phyloP scores from a whole-genome alignment of 2,797 vertebrate species.

The Siniperca obscura region DNA sequence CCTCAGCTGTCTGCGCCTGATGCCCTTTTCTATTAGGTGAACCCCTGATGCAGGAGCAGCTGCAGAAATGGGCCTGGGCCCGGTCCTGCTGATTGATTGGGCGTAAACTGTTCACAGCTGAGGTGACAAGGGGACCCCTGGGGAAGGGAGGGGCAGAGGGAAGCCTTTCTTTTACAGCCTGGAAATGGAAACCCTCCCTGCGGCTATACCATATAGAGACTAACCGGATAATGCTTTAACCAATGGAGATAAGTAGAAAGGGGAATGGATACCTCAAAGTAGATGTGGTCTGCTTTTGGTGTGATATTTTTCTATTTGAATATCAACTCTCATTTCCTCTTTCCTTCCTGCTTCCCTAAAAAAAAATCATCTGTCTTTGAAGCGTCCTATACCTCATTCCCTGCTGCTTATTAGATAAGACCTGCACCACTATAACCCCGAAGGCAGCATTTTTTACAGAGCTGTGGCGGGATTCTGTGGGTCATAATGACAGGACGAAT shows the following conservation, averaged over 20 bases:
- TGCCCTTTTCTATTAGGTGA: slow-evolving; percentile 73
- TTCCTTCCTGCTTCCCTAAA: background rate
- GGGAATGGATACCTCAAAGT: slow-evolving; percentile 21
- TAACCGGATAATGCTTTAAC: slow-evolving; percentile 46
- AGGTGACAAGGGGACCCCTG: slow-evolving; percentile 78
- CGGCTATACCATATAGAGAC: slow-evolving; percentile 41
- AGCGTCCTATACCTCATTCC: slow-evolving; percentile 7
- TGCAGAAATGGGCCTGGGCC: slow-evolving; percentile 72
- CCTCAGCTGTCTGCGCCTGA: slow-evolving; percentile 79
- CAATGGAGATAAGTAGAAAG: slow-evolving; percentile 39
- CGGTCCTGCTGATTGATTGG: slow-evolving; percentile 82
- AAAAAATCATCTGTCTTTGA: slow-evolving; percentile 4
- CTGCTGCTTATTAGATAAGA: slow-evolving; percentile 51
- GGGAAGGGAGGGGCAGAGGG: slow-evolving; percentile 57
- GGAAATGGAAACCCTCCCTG: slow-evolving; percentile 61
- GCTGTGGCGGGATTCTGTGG: slow-evolving; percentile 36
- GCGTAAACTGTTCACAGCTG: slow-evolving; percentile 79
- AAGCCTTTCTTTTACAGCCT: slow-evolving; percentile 55
- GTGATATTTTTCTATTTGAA: slow-evolving; percentile 49
- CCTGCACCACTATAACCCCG: slow-evolving; percentile 21
- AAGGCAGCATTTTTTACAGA: slow-evolving; percentile 50
- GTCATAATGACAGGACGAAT: slow-evolving; percentile 53
- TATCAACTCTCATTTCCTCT: slow-evolving; percentile 33
- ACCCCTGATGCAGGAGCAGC: slow-evolving; percentile 79
- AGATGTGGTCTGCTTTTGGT: slow-evolving; percentile 23